Conservation (phyloP, 1,140 invertebrate genomes). For the Caenorhabditis inopinata region DNA sequence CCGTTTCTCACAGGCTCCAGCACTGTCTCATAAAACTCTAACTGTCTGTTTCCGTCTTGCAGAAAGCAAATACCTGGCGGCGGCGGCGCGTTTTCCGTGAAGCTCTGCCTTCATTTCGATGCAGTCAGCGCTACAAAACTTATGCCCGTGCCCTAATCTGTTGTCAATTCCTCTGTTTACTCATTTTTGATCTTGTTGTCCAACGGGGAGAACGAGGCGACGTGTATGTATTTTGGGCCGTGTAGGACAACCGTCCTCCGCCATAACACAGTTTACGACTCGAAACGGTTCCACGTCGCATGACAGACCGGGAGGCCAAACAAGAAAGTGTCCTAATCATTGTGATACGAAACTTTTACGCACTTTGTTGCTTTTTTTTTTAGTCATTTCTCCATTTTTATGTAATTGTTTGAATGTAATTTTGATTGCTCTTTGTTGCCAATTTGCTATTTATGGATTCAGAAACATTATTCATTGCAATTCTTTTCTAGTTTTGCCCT, state of each 20-base stretch:
- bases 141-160: background rate
- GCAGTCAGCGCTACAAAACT: background rate
- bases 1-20: too few relatives aligned
- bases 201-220: background rate
- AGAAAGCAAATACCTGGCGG: background rate
- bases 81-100: background rate
- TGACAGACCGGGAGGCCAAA: background rate
- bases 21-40: too few relatives aligned
- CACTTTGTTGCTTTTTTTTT: too few relatives aligned
- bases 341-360: too few relatives aligned
- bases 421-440: too few relatives aligned
- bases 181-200: constrained; percentile 33
- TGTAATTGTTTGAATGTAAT: too few relatives aligned
- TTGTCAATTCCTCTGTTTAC: constrained; percentile 29
- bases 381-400: too few relatives aligned
- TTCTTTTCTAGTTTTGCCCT: too few relatives aligned
- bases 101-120: background rate
- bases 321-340: background rate
- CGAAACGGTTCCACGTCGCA: background rate
- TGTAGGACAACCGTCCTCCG: background rate
- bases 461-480: too few relatives aligned
- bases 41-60: background rate
- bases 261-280: constrained; percentile 30
- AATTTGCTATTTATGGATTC: too few relatives aligned
- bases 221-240: background rate